Conservation (phyloP, 2,888 invertebrate genomes). For the Macrosiphum euphorbiae region DNA sequence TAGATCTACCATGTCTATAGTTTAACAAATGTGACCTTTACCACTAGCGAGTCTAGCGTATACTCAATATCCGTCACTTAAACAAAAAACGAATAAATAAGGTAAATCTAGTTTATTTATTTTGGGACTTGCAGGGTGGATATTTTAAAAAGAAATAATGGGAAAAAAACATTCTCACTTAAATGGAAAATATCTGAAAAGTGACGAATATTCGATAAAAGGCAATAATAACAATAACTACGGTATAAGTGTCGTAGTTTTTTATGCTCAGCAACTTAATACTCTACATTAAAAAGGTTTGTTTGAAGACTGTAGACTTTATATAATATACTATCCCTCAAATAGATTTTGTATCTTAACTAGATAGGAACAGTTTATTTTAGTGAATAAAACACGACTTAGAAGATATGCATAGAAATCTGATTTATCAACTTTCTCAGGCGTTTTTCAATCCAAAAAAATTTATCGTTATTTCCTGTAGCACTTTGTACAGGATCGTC, state of each 20-base stretch:
- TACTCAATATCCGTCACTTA: constrained; percentile 60
- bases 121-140: constrained; percentile 5
- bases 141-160: constrained; percentile 1
- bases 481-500: no score
- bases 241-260: neutral
- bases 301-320: neutral
- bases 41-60: constrained; percentile 30
- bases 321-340: neutral
- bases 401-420: neutral
- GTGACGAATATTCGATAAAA: neutral
- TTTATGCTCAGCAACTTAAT: neutral
- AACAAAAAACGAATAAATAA: constrained; percentile 54
- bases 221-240: neutral
- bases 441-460: no score
- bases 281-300: neutral
- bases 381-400: neutral
- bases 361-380: neutral
- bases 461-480: no score
- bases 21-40: constrained; percentile 60
- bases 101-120: constrained; percentile 44
- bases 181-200: neutral
- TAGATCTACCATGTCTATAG: constrained; percentile 27
- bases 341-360: neutral
- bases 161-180: constrained; percentile 5
- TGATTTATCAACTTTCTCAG: no score